phyloP scores from a whole-genome alignment of 2,888 invertebrate species.

The Rotaria macrura region DNA sequence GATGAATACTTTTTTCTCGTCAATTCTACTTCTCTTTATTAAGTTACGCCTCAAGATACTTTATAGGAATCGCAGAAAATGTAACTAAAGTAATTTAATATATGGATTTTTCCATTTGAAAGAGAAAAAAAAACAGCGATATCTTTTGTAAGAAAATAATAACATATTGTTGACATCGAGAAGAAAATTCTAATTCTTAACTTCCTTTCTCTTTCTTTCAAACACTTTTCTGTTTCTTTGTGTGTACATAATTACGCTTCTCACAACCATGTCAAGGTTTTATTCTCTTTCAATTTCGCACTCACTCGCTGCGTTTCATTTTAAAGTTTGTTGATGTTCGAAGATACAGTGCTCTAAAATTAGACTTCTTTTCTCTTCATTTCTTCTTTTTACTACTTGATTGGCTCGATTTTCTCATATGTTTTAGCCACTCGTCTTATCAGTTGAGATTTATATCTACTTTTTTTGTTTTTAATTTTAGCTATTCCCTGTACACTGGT shows the following conservation, averaged over 20 bases:
- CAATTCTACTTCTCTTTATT: neutral
- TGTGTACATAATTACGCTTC: neutral
- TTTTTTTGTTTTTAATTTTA: neutral
- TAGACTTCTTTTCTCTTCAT: neutral
- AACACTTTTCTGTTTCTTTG: neutral
- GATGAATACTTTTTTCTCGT: no score
- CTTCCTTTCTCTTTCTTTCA: neutral
- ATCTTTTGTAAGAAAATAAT: neutral
- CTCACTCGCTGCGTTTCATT: neutral
- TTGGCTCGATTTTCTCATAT: neutral
- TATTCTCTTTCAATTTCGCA: neutral
- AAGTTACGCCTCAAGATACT: neutral
- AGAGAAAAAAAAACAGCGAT: neutral
- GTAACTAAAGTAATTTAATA: neutral
- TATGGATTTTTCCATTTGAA: neutral
- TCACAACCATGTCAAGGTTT: neutral
- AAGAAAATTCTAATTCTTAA: neutral
- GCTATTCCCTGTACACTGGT: neutral
- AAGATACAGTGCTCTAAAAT: neutral
- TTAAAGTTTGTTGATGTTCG: neutral
- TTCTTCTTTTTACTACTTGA: neutral
- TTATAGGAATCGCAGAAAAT: neutral
- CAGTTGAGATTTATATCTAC: neutral
- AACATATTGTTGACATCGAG: neutral
- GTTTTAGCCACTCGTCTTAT: no score